Base-by-base conservation (phyloP, 1,140 invertebrate species). In the Drosophila albomicans region DNA sequence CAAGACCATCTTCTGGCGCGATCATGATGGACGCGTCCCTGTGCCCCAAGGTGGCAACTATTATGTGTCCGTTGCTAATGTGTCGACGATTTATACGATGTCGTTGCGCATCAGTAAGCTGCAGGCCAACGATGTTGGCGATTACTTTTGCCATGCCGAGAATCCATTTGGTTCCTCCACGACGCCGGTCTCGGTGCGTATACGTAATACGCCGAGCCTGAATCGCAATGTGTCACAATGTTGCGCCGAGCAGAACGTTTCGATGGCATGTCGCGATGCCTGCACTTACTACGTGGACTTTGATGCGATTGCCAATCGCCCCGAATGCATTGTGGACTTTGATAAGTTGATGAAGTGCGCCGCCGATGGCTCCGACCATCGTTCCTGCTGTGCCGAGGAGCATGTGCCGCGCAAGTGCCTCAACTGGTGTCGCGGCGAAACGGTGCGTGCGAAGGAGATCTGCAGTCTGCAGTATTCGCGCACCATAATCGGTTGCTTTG, bases 271-370 rank as follows among this genome's bases (percentile, higher is more conserved):
- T 86, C 95, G 96, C 92, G 96, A 96, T 82, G 96, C 96, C 2
- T 97, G 97, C 93, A 95, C 95, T 30, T 96, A 96, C 92, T 96
- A 96, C 90, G 93, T 97, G 48, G 96, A 97, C 90, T 96, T 97
- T 79, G 96, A 97, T 81, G 94, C 95, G 32, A 95, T 97, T 35
- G 95, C 96, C 82, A 95, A 96, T 91, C 94, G 95, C 46, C 95
- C 96, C 0, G 95, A 96, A 82, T 97, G 96, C 90, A 95, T 97
- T 72, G 94, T 94, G 46, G 96, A 97, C 91, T 96, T 97, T 81
- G 95, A 97, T 91, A 97, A 97, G 82, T 93, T 97, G 13, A 97
- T 97, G 96, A 95, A 95, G 82, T 97, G 96, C 82, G 96, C 96
- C 1, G 96, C 96, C 69, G 96, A 96, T 93, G 95, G 95, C 35